phyloP scores from a whole-genome alignment of 35 echinoderm and acorn worm genomes.

The Patiria miniata region DNA sequence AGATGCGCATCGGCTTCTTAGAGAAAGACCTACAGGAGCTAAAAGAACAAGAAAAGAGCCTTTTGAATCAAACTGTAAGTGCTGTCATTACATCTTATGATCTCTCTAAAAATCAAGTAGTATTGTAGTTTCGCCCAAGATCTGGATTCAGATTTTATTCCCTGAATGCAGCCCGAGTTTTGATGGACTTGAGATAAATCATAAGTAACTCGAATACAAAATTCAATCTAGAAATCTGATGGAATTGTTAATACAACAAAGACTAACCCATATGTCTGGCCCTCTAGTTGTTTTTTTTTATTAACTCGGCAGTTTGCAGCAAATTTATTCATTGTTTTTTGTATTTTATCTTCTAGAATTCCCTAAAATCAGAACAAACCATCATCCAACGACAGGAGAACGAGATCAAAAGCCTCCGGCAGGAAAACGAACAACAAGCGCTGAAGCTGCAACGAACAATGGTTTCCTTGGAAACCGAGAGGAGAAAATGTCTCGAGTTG shows the following conservation, averaged over 20 bases:
- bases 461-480: conserved; percentile 70
- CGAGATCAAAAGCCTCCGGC: conserved; percentile 54
- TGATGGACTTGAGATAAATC: too few relatives aligned
- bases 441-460: conserved; percentile 62
- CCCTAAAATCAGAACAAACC: not conserved
- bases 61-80: conserved; percentile 45
- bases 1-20: conserved; percentile 46
- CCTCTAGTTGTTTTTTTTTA: too few relatives aligned
- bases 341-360: not conserved
- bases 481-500: conserved; percentile 70
- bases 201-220: too few relatives aligned
- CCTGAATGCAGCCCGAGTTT: too few relatives aligned
- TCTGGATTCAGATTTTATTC: too few relatives aligned
- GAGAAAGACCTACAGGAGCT: conserved; percentile 59
- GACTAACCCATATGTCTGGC: too few relatives aligned
- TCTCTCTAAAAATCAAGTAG: too few relatives aligned
- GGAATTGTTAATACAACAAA: too few relatives aligned
- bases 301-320: too few relatives aligned
- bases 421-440: conserved; percentile 50
- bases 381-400: conserved; percentile 20
- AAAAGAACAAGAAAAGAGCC: conserved; percentile 47
- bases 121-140: too few relatives aligned
- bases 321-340: not conserved
- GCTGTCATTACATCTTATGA: not conserved
- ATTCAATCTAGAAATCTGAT: too few relatives aligned